Base-by-base conservation (phyloP, 1,140 invertebrate genomes). In the Listronotus oregonensis region DNA sequence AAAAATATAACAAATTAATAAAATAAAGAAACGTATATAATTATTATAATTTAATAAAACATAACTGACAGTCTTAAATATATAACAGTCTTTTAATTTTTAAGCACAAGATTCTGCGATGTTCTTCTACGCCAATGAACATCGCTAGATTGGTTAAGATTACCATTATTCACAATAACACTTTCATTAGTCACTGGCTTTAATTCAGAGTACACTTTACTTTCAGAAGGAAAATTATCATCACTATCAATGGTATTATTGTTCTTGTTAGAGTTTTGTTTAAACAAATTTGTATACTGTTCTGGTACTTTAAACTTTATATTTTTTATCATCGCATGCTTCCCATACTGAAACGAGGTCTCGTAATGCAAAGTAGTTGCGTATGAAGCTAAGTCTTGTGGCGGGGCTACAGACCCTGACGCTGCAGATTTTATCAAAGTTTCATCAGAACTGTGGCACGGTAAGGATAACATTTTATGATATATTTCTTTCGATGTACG, bases 301-400 rank as follows among this genome's bases (percentile, higher is more conserved):
- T 64, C 57, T 8, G 78, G 78, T 21, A 79, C 70, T 70, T 79
- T 79, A 68, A 79, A 79, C 61, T 79, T 79, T 46, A 79, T 79
- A 67, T 79, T 78, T 71, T 78, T 79, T 8, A 79, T 78, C 39
- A 78, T 68, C 3, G 76, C 73, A 44, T 74, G 76, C 47, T 74
- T 69, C 27, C 68, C 67, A 51, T 75, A 67, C 40, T 77, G 72
- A 57, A 75, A 77, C 9, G 75, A 77, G 14, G 72, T 77, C 63
- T 75, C 76, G 57, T 78, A 78, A 65, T 77, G 75, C 11, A 75
- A 37, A n/a, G 68, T 68, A 46, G 52, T 60, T 1, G 64, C 56
- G 42, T 52, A 64, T 40, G 44, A 12, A 12, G 59, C 32, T 15
- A 57, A 34, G 11, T 39, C 14, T 40, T 17, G 18, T 37, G 17